These are phyloP conservation scores for Bombus huntii DNA, from an alignment of 1,140 invertebrate genomes.

Conservation along the genomic window DNA sequence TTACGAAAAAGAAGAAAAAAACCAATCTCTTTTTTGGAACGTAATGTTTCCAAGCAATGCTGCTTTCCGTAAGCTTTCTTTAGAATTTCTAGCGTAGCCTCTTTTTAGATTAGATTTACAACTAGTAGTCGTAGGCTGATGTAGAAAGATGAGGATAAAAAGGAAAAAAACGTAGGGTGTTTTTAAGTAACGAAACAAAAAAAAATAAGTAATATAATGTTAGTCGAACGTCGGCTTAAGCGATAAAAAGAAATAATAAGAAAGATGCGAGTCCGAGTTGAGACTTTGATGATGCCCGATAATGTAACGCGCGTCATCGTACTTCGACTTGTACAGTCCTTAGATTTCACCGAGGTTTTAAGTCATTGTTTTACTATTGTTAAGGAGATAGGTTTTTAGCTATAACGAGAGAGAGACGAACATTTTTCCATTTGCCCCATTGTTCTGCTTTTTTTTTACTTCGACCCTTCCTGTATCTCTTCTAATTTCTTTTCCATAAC, in stretches of 20 bases:
- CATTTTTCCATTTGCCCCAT: constrained; percentile 57
- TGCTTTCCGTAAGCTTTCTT: constrained; percentile 78
- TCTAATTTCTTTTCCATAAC: constrained; percentile 6
- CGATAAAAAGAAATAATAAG: constrained; percentile 37
- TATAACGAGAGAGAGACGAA: constrained; percentile 62
- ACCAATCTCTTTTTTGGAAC: constrained; percentile 62
- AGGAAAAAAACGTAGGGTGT: constrained; percentile 74
- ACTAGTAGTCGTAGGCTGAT: constrained; percentile 63
- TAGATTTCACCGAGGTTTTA: constrained; percentile 77
- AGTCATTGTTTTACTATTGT: constrained; percentile 81
- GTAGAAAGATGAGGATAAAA: constrained; percentile 66
- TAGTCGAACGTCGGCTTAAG: constrained; percentile 77
- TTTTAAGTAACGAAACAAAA: constrained; percentile 74
- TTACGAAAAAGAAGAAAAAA: constrained; percentile 31
- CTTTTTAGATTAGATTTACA: constrained; percentile 71
- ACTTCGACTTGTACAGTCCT: constrained; percentile 79
- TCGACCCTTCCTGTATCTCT: not conserved
- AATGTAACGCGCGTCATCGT: constrained; percentile 68
- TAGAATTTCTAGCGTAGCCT: constrained; percentile 74
- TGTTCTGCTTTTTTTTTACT: not conserved
- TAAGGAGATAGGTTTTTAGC: constrained; percentile 74
- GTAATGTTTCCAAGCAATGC: constrained; percentile 71
- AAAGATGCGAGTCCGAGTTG: constrained; percentile 55
- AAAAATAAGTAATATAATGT: constrained; percentile 62
- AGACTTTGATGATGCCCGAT: constrained; percentile 65